Evolutionary conservation across 2,797 vertebrate genomes (phyloP), one percentile per base, ranked within the genome.

Genomic region (Jordanella pulchra): DNA sequence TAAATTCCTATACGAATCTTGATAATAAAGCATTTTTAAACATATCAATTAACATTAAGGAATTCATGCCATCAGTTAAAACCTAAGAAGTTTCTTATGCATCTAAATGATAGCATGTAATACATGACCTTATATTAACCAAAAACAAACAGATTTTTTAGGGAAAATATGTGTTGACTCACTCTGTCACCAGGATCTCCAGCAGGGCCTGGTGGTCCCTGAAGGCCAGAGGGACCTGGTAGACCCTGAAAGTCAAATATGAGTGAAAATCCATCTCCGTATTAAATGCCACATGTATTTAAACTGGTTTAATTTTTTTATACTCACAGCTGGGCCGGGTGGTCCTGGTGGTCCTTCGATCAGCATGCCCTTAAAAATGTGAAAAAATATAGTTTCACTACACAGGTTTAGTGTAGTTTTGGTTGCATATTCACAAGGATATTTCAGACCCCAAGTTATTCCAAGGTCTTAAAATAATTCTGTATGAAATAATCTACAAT

Each of bases 121-220:
- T 15, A 11, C 25, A 17, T 65, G 11, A 35, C 12, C 50, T 75
- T 45, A 27, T 25, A 48, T 4, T 12, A 1, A 7, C 44, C 6
- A 71, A 27, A 78, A 13, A 21, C 10, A 61, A 61, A 39, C 32
- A 13, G 12, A 35, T 39, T 39, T 11, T 71, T 76, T 76, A 21
- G 9, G 39, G n/a, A 32, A 67, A 35, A 2, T 51, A 64, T 84
- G 80, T n/a, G 63, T 53, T 51, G 64, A 85, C 93, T 96, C 90
- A 99, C 97, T 94, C 98, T 96, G 80, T 99, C 97, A 66, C 98
- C 97, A 71, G 97, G 87, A 91, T 99, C 97, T 91, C 98, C 98
- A 73, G 95, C 53, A 58, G 95, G 71, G 73, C 97, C 98, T 72
- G 96, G 95, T 72, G 98, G 96, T 75, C 98, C 98, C 86, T 96